phyloP scores from a whole-genome alignment of 2,888 invertebrate species.

The Dasypogon diadema region DNA sequence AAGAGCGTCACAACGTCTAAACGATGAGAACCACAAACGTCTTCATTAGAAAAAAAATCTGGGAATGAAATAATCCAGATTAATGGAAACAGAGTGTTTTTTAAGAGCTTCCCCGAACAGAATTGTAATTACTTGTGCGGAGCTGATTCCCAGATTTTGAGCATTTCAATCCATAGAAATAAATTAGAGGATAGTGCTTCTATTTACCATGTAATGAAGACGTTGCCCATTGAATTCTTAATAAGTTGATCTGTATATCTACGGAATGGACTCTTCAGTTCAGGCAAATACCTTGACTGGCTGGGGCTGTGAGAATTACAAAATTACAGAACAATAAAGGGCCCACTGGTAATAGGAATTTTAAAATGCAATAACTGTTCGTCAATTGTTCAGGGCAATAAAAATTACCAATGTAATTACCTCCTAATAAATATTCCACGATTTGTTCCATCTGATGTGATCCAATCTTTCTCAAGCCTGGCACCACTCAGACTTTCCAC shows the following conservation, averaged over 20 bases:
- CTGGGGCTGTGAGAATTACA: slow-evolving; percentile 1
- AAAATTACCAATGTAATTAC: slow-evolving; percentile 43
- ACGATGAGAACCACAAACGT: neutral
- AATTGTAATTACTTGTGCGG: neutral
- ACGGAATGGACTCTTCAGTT: neutral
- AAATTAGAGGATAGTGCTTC: neutral
- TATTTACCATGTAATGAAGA: slow-evolving; percentile 7
- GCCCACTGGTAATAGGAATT: neutral
- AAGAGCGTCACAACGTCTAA: no score
- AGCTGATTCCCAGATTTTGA: neutral
- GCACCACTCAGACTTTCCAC: neutral
- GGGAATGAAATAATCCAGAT: neutral
- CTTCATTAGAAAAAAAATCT: neutral
- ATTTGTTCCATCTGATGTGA: slow-evolving; percentile 34
- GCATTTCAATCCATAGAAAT: neutral
- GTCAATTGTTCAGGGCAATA: slow-evolving; percentile 39
- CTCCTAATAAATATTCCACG: slow-evolving; percentile 27
- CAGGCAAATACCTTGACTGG: neutral
- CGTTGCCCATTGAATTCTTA: neutral
- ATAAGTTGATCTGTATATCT: neutral
- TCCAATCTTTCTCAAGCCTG: slow-evolving; percentile 11
- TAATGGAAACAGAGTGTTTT: neutral
- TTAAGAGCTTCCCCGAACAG: neutral
- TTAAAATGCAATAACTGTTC: neutral
- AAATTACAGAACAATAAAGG: slow-evolving; percentile 1